A percentile compares a stretch with the other conserved stretches of the same genome.
phyloP scores from a whole-genome alignment of 1,140 invertebrate genomes.

The Hyles euphorbiae region DNA sequence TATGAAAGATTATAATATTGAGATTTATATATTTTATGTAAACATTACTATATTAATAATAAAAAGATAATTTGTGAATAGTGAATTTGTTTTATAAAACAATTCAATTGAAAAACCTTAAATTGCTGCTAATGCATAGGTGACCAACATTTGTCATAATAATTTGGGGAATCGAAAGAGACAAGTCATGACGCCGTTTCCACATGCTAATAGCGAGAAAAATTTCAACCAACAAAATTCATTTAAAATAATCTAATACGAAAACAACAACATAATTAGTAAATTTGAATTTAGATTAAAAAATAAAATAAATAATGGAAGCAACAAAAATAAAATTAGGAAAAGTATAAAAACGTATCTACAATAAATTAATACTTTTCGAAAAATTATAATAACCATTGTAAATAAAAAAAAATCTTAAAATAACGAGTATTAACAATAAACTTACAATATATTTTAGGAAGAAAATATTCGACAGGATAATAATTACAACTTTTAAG shows the following conservation, averaged over 20 bases:
- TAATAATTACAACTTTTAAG: too few species aligned
- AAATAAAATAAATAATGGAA: conserved; percentile 8
- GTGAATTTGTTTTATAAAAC: too few species aligned
- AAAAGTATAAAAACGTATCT: conserved; percentile 15
- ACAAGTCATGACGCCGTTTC: too few species aligned
- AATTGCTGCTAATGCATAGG: too few species aligned
- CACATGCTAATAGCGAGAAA: too few species aligned
- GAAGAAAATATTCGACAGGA: not conserved
- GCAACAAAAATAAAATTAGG: conserved; percentile 19
- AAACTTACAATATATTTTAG: conserved; percentile 2
- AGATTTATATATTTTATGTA: too few species aligned
- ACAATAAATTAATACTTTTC: conserved; percentile 24
- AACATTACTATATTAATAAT: too few species aligned
- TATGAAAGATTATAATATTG: too few species aligned
- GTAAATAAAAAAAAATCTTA: conserved; percentile 22
- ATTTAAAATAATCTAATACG: conserved; percentile 7
- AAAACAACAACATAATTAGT: not conserved
- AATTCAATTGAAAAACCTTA: too few species aligned
- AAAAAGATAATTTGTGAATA: too few species aligned
- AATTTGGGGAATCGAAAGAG: too few species aligned
- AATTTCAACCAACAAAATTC: not conserved
- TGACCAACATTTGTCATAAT: too few species aligned
- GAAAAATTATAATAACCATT: conserved; percentile 15
- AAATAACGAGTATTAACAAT: conserved; percentile 22
- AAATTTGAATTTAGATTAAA: conserved; percentile 1